Base-by-base conservation (phyloP, 1,140 invertebrate species). In the Plectus sambesii region DNA sequence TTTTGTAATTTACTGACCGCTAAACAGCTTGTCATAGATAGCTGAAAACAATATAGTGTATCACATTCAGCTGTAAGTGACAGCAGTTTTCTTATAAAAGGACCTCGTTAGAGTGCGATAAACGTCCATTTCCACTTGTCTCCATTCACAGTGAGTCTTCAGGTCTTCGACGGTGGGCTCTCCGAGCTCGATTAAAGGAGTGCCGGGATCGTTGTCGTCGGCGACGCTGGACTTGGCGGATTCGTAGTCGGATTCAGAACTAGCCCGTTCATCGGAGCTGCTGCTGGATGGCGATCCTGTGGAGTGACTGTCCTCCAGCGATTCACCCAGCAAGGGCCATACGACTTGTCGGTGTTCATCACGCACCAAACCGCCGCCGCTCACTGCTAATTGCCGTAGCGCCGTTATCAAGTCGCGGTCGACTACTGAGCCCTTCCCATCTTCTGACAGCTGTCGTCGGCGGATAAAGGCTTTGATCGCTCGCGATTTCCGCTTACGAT, bases 71-170 rank as follows among this genome's bases (percentile, higher is more conserved):
- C n/a, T n/a, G n/a, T n/a, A n/a, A n/a, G n/a, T n/a, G n/a, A n/a
- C 24, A 19, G n/a, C 3, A 9, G 17, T 6, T 52, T 25, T 49
- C 12, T n/a, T 9, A 38, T 5, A 22, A 1, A 38, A n/a, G n/a
- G n/a, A n/a, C n/a, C n/a, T n/a, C 20, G 60, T 56, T 12, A 62
- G 51, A 40, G 56, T 63, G 74, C 78, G 75, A 72, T 87, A 86
- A 1, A 93, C 87, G 78, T 93, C 87, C 58, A 92, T 66, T 27
- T 88, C 81, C 53, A 94, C 88, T 77, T 88, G 89, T 71, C 84
- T 81, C 67, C 92, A 89, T 72, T 87, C 83, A 51, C 75, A 74
- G 74, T 93, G 85, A 56, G 74, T 75, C 39, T 82, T 79, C 29
- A 92, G 72, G 53, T 85, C 79, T 56, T 67, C 64, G 23, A 66